phyloP scores from a whole-genome alignment of 2,797 vertebrate genomes.

The Nyctibius grandis region DNA sequence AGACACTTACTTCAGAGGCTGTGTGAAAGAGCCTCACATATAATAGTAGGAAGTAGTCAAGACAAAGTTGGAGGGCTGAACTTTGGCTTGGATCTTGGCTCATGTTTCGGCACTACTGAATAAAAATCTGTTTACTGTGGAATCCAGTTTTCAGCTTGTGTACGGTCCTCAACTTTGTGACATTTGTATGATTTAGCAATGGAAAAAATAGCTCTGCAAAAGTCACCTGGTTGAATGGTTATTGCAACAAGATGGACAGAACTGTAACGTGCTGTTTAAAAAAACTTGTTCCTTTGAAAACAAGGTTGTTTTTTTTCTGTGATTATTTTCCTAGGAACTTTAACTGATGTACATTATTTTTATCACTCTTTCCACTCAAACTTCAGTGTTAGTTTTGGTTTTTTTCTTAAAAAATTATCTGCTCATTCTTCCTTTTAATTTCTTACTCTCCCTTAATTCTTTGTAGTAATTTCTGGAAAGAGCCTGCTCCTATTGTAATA shows the following conservation, averaged over 20 bases:
- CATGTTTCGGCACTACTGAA: slow-evolving; percentile 5
- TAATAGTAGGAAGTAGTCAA: slow-evolving; percentile 71
- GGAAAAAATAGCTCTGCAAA: background rate
- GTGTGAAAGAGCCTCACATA: slow-evolving; percentile 52
- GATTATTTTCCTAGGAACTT: slow-evolving; percentile 60
- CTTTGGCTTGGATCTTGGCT: slow-evolving; percentile 21
- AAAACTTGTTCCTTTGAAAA: slow-evolving; percentile 22
- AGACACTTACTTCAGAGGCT: slow-evolving; percentile 63
- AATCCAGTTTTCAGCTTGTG: background rate
- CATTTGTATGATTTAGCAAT: background rate
- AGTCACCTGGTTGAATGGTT: background rate
- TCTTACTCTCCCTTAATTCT: background rate
- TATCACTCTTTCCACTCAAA: background rate
- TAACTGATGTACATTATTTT: background rate
- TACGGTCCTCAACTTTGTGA: background rate
- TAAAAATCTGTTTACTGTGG: background rate
- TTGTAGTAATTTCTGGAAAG: background rate
- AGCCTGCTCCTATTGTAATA: background rate
- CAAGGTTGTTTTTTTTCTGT: background rate
- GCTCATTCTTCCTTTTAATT: background rate
- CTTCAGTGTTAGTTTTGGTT: background rate
- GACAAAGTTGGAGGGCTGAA: slow-evolving; percentile 55
- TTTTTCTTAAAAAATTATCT: background rate
- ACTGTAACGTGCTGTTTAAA: background rate
- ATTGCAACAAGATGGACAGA: background rate